Evolutionary conservation across 2,797 vertebrate genomes (phyloP), one percentile per base, ranked within the genome.

Genomic region (Loris lydekkerianus): DNA sequence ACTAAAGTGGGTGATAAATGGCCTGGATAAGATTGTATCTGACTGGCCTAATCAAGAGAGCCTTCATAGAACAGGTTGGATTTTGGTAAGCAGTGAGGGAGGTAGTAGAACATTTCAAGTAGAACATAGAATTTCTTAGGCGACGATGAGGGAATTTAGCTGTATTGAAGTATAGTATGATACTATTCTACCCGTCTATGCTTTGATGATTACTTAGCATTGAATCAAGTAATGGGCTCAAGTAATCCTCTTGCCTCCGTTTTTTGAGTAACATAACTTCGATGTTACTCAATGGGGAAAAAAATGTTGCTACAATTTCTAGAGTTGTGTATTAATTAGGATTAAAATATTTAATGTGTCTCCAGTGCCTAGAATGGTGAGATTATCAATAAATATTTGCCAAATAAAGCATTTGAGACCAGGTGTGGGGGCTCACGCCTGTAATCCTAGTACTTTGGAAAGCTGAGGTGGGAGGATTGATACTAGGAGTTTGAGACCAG

Each of bases 81-180:
- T 88, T 94, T 83, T n/a, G 34, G 31, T 40, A 87, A 77, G 56
- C 46, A 83, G 49, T 77, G 75, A 96, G 46, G 40, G 34, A 58
- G 61, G 13, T 69, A 56, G 58, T 53, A 84, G 77, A 91, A n/a
- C 43, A 65, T 72, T 94, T 77, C 29, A 77, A n/a, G 3, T 31
- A 40, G 86, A 40, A 61, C 18, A 49, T 11, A 58, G n/a, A 58
- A 6, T 89, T 5, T 13, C 18, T 89, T 6, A 18, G n/a, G 63
- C 56, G 49, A 49, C n/a, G 37, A 25, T 1, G 15, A 83, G n/a
- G 10, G 31, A 31, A 10, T 85, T 31, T 77, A 69, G 37, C 18
- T 80, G 13, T 80, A 72, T 43, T 84, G 60, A 76, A 80, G 15
- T 25, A 20, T 58, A 37, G 40, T 76, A 76, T 31, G 49, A 31